Conservation (phyloP, 2,113 vertebrate genomes). For the Gavia stellata region DNA sequence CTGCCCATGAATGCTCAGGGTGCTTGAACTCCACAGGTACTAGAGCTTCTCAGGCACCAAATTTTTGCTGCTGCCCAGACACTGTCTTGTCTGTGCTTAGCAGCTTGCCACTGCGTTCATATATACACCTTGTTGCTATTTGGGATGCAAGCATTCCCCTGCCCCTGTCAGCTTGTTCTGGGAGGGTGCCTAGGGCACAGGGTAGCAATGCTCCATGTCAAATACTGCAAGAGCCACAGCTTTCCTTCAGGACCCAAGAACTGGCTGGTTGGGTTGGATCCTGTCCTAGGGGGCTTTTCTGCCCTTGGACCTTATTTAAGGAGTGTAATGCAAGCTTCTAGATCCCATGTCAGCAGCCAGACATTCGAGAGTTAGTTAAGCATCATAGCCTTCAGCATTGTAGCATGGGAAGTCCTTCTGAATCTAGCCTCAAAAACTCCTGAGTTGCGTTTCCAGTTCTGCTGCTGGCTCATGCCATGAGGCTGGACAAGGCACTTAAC, state of each 20-base stretch:
- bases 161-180: no score
- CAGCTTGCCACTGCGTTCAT: neutral
- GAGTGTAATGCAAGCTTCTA: neutral
- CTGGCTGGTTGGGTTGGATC: neutral
- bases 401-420: neutral
- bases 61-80: neutral
- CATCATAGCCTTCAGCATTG: neutral
- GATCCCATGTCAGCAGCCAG: neutral
- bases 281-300: neutral
- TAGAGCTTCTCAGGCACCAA: neutral
- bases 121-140: fast-evolving
- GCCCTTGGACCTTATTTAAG: neutral
- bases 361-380: neutral
- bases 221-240: neutral
- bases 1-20: neutral
- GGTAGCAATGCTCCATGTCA: fast-evolving
- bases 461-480: neutral
- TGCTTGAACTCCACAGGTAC: neutral
- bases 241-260: neutral
- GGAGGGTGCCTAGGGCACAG: neutral
- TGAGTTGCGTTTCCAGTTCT: neutral
- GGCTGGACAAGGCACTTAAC: neutral
- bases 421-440: neutral
- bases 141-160: neutral
- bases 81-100: neutral